Conservation (phyloP, 2,888 invertebrate genomes). For the Sinodicranocentrus sp. region DNA sequence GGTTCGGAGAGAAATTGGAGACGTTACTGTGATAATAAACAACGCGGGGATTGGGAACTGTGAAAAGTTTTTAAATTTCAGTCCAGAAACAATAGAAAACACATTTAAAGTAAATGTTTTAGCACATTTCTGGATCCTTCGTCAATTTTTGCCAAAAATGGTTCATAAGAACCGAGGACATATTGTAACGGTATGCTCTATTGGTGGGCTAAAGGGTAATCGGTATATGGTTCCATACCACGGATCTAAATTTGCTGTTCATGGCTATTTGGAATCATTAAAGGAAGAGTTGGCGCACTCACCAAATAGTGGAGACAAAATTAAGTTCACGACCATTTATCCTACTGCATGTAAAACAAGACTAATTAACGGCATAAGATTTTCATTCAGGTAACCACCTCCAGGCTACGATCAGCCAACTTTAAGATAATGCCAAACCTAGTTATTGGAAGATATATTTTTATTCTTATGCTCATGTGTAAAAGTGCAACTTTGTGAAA, state of each 20-base stretch:
- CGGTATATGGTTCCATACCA: conserved; percentile 82
- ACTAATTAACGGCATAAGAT: conserved; percentile 81
- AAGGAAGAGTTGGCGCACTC: conserved; percentile 82
- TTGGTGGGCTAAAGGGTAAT: conserved; percentile 82
- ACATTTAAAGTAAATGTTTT: conserved; percentile 82
- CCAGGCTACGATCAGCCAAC: neutral
- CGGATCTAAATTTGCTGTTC: conserved; percentile 84
- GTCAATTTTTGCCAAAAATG: conserved; percentile 83
- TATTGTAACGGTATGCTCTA: conserved; percentile 83
- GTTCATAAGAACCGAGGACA: conserved; percentile 82
- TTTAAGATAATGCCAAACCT: too few species aligned
- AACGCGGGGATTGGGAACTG: conserved; percentile 93
- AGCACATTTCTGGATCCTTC: conserved; percentile 84
- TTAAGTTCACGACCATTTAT: conserved; percentile 83
- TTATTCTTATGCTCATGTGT: too few species aligned
- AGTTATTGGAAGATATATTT: too few species aligned
- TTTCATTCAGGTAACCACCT: conserved; percentile 77
- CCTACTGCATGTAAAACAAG: conserved; percentile 83
- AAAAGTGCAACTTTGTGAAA: too few species aligned
- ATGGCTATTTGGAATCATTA: conserved; percentile 83
- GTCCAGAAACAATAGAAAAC: conserved; percentile 81
- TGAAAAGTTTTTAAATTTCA: conserved; percentile 82
- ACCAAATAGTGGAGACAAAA: conserved; percentile 80
- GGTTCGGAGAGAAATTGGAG: conserved; percentile 81
- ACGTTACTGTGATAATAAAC: conserved; percentile 84